Conservation (phyloP, 2,888 invertebrate species). For the Dorcus parallelipipedus region DNA sequence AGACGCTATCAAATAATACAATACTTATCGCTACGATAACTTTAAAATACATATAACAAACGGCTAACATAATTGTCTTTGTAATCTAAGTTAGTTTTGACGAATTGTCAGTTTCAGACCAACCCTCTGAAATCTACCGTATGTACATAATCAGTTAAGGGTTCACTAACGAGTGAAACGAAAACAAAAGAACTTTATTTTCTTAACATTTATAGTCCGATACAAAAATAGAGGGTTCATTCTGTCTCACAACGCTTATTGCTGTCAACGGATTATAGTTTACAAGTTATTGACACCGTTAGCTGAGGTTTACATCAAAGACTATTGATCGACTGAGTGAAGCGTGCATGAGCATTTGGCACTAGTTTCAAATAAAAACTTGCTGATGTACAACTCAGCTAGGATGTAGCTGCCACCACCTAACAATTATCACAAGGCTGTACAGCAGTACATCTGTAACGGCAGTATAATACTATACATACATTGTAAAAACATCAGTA, state of each 20-base stretch:
- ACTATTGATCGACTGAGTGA: too few species aligned
- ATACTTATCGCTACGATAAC: conserved; percentile 46
- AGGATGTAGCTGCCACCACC: conserved; percentile 15
- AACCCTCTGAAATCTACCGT: conserved; percentile 40
- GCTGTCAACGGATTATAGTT: conserved; percentile 47
- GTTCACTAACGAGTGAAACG: conserved; percentile 41
- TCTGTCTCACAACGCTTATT: conserved; percentile 52
- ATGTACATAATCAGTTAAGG: conserved; percentile 37
- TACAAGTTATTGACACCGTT: conserved; percentile 8
- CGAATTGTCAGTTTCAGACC: conserved; percentile 36
- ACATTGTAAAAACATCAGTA: conserved; percentile 42
- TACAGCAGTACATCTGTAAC: conserved; percentile 19
- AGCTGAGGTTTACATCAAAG: conserved; percentile 10
- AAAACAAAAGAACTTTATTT: conserved; percentile 33
- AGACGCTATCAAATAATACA: conserved; percentile 44
- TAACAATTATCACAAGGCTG: conserved; percentile 45
- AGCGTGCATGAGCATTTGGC: background rate
- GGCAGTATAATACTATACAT: conserved; percentile 21
- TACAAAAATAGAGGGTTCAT: conserved; percentile 55
- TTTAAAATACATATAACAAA: conserved; percentile 48
- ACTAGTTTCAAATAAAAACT: background rate
- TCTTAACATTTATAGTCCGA: conserved; percentile 45
- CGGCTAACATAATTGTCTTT: conserved; percentile 39
- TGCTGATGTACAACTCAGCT: conserved; percentile 8
- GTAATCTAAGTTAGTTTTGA: conserved; percentile 19